phyloP scores from a whole-genome alignment of 2,888 invertebrate species.

The Cephonodes hylas region DNA sequence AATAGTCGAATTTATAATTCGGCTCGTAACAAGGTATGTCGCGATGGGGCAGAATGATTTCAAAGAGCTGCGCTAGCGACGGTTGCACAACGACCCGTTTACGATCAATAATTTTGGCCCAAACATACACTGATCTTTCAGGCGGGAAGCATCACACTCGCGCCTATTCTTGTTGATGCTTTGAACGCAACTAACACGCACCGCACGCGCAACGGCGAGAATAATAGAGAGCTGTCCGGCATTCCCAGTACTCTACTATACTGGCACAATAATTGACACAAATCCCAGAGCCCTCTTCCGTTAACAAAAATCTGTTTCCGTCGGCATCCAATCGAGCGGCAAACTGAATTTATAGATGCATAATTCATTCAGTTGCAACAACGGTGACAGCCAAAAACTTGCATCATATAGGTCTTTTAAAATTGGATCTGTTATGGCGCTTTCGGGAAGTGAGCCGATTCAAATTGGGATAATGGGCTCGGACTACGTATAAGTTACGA shows the following conservation, averaged over 20 bases:
- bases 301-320: slow-evolving; percentile 67
- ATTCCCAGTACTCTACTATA: slow-evolving; percentile 28
- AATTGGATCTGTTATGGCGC: slow-evolving; percentile 64
- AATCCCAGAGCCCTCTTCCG: slow-evolving; percentile 58
- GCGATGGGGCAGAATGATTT: slow-evolving; percentile 41
- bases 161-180: slow-evolving; percentile 76
- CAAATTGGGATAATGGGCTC: slow-evolving; percentile 54
- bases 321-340: slow-evolving; percentile 62
- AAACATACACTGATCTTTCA: slow-evolving; percentile 42
- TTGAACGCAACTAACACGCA: slow-evolving; percentile 71
- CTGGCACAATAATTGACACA: slow-evolving; percentile 61
- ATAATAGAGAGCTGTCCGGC: slow-evolving; percentile 60
- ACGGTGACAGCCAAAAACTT: slow-evolving; percentile 1
- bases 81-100: slow-evolving; percentile 57
- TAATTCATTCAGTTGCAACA: slow-evolving; percentile 33
- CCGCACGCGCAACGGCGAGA: slow-evolving; percentile 67
- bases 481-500: slow-evolving; percentile 64
- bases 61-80: slow-evolving; percentile 41
- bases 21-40: slow-evolving; percentile 46
- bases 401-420: slow-evolving; percentile 66
- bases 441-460: slow-evolving; percentile 55
- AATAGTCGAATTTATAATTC: slow-evolving; percentile 46
- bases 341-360: slow-evolving; percentile 56
- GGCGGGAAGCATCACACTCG: slow-evolving; percentile 53
- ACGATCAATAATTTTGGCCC: slow-evolving; percentile 45